Evolutionary conservation across 2,113 vertebrate genomes (phyloP).

Genomic region (Motacilla tschutschensis): DNA sequence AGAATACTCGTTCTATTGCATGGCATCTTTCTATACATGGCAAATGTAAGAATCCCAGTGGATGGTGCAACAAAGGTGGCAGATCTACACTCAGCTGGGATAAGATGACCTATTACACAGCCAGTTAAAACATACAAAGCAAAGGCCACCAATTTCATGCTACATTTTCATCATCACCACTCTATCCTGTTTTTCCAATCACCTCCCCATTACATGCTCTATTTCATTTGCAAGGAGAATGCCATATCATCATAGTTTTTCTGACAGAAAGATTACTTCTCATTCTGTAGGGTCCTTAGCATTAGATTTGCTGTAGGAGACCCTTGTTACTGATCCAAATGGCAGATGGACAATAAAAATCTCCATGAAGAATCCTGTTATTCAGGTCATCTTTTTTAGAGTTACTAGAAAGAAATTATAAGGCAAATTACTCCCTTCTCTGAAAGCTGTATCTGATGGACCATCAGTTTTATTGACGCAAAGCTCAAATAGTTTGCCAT

Average conservation of each 20-base stretch:
- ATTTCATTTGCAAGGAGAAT: neutral
- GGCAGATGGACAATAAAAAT: neutral
- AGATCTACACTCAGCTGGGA: neutral
- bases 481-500: neutral
- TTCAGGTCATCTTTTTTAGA: neutral
- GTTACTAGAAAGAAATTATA: neutral
- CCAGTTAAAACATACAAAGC: neutral
- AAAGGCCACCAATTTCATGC: neutral
- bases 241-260: fast-evolving
- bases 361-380: neutral
- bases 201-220: neutral
- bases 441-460: neutral
- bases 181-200: neutral
- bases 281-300: neutral
- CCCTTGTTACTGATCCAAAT: neutral
- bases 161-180: neutral
- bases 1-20: neutral
- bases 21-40: neutral
- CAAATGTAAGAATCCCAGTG: neutral
- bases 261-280: neutral
- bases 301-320: neutral
- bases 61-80: neutral
- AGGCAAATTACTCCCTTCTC: neutral
- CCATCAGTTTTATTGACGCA: neutral
- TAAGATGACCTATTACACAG: neutral